Evolutionary conservation across 2,113 vertebrate genomes (phyloP), one percentile per base, ranked within the genome.

Genomic region (Phoenicopterus ruber): DNA sequence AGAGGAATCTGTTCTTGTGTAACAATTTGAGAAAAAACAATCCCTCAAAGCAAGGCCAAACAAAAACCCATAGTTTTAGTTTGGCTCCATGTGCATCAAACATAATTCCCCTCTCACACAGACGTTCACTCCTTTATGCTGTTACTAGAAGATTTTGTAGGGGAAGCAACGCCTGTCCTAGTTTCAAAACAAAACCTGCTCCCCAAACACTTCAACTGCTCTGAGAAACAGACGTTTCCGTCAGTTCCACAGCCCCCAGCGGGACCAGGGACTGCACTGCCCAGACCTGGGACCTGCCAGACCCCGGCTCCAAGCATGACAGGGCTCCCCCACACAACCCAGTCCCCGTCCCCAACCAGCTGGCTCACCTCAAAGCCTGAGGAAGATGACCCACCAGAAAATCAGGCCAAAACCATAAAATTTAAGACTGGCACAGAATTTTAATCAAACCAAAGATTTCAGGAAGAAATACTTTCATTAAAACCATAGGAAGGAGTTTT

Each of bases 61-160:
- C 19, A 69, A 77, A 82, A 42, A n/a, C n/a, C n/a, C n/a, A 13
- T 11, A 22, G 58, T 34, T 84, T 59, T 42, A 73, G 8, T 29
- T n/a, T 49, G 28, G 34, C 59, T 87, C 40, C 44, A 31, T 0
- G 3, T 26, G 10, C 42, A 46, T 5, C 4, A 7, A 57, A 46
- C 6, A 4, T 13, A 46, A 71, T 3, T 58, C 4, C 49, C 4
- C 7, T 14, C 14, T 32, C 28, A 29, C 17, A 66, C 2, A 62
- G n/a, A 50, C 0, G 0, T 19, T 46, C 9, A 17, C 6, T 38
- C 14, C 29, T 42, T 52, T 7, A 25, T 10, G 32, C 29, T 74
- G 47, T 46, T 82, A 66, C 21, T 46, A 38, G 14, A 78, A 42
- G 29, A 58, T 21, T 79, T 12, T 31, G 15, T 44, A 82, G 31